A percentile compares a stretch with the other conserved stretches of the same genome.
Conservation (phyloP, 2,797 vertebrate genomes). For the Uromys caudimaculatus region DNA sequence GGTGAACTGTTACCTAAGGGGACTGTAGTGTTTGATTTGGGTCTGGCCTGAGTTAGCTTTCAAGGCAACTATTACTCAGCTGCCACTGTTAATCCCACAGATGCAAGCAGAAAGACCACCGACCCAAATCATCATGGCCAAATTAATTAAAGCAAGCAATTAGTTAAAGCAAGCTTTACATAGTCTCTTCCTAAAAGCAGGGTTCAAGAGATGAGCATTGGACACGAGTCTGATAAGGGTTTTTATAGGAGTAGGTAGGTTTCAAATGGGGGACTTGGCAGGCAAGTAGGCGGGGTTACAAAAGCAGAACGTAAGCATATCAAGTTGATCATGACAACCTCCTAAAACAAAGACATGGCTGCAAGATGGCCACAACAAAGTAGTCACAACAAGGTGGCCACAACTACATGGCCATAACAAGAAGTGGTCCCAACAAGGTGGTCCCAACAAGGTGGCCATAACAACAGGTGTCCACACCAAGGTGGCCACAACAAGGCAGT, state of each 20-base stretch:
- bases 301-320: background rate
- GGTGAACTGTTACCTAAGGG: background rate
- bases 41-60: slow-evolving; percentile 42
- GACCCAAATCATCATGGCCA: background rate
- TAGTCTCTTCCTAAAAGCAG: background rate
- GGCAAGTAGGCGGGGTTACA: background rate
- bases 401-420: background rate
- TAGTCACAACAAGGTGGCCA: background rate
- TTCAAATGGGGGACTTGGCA: background rate
- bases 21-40: background rate
- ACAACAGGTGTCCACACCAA: no score
- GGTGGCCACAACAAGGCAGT: no score
- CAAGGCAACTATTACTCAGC: background rate
- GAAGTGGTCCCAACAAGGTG: background rate
- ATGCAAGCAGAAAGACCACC: background rate
- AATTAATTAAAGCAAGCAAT: background rate
- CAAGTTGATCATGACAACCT: background rate
- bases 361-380: background rate
- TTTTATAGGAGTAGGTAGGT: background rate
- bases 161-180: background rate
- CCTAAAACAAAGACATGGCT: background rate
- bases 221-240: background rate
- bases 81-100: background rate
- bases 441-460: no score
- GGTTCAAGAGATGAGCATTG: background rate